Evolutionary conservation across 1,140 invertebrate genomes (phyloP), one percentile per base, ranked within the genome.

Genomic region (Drosophila kikkawai): DNA sequence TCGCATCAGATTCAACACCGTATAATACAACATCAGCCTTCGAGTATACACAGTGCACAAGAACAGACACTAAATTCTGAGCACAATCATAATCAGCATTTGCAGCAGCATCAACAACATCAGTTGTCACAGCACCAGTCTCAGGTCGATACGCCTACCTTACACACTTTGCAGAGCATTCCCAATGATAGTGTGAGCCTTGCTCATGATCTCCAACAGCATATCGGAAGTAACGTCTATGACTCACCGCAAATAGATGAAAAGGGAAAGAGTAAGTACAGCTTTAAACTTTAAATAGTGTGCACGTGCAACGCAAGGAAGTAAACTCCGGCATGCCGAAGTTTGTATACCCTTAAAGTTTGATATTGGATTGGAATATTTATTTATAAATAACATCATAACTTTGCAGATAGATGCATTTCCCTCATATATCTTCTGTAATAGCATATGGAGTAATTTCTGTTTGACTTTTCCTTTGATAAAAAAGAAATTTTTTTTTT

Each of bases 1-100:
- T 80, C 79, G 51, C 80, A 92, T 53, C 86, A 86, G 29, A 75
- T 81, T 29, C 76, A 82, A 57, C 69, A 82, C 36, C 81, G 74
- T 39, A 68, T 79, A 29, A 61, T 67, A 29, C 69, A 75, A 29
- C 74, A 75, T 29, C 74, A 79, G 69, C 9, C 71, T 0, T 61
- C 74, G 50, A n/a, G 51, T 47, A 73, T 79, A 34, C 69, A 56
- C 44, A 65, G 42, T 51, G 71, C 37, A 36, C 73, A 58, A 71
- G 69, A 73, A 36, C 64, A 63, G 17, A 12, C 56, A 41, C 48
- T 45, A n/a, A 68, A 50, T 37, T 41, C 58, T 42, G 64, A 64
- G 45, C 76, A 82, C 66, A 67, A 55, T 37, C 58, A 53, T 39
- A 56, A 39, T 17, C 42, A 65, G 26, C 74, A 82, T 50, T 60